Evolutionary conservation across 1,140 invertebrate genomes (phyloP).

Genomic region (Penaeus vannamei): DNA sequence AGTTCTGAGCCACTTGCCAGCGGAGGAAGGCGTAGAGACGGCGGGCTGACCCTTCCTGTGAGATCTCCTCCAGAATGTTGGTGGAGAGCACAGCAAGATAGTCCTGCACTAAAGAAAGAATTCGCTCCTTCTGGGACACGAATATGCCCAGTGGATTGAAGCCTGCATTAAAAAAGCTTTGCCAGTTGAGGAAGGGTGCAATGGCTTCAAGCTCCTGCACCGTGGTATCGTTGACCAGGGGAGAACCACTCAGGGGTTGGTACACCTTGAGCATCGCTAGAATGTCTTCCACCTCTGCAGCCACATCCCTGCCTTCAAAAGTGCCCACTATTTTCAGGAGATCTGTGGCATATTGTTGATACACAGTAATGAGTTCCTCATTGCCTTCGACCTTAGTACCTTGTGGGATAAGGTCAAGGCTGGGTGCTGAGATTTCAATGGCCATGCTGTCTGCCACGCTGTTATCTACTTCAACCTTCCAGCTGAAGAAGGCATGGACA

Average conservation of each 20-base stretch:
- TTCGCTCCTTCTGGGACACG: slow-evolving; percentile 14
- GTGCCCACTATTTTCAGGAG: slow-evolving; percentile 43
- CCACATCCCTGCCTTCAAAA: slow-evolving; percentile 1
- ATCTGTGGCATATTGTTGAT: slow-evolving; percentile 34
- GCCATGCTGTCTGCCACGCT: slow-evolving; percentile 24
- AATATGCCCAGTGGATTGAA: slow-evolving; percentile 41
- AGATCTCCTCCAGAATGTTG: slow-evolving; percentile 43
- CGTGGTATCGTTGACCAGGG: slow-evolving; percentile 26
- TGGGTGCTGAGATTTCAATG: slow-evolving; percentile 42
- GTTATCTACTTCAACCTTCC: slow-evolving; percentile 52
- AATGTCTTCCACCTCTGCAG: slow-evolving; percentile 20
- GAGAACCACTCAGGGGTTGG: slow-evolving; percentile 35
- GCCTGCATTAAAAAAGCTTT: slow-evolving; percentile 42
- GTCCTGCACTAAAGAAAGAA: slow-evolving; percentile 49
- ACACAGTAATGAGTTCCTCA: neutral
- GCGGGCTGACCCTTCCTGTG: neutral
- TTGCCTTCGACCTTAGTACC: slow-evolving; percentile 36
- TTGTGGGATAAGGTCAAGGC: slow-evolving; percentile 27
- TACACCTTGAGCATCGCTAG: slow-evolving; percentile 24
- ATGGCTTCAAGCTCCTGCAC: slow-evolving; percentile 10
- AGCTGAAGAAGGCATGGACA: slow-evolving; percentile 46
- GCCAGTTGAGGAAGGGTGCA: slow-evolving; percentile 53
- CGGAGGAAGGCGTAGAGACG: slow-evolving; percentile 44
- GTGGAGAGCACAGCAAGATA: slow-evolving; percentile 35
- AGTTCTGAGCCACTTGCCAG: slow-evolving; percentile 46